Evolutionary conservation across 2,797 vertebrate genomes (phyloP), one percentile per base, ranked within the genome.

Genomic region (Myiothlypis chrysogaster): DNA sequence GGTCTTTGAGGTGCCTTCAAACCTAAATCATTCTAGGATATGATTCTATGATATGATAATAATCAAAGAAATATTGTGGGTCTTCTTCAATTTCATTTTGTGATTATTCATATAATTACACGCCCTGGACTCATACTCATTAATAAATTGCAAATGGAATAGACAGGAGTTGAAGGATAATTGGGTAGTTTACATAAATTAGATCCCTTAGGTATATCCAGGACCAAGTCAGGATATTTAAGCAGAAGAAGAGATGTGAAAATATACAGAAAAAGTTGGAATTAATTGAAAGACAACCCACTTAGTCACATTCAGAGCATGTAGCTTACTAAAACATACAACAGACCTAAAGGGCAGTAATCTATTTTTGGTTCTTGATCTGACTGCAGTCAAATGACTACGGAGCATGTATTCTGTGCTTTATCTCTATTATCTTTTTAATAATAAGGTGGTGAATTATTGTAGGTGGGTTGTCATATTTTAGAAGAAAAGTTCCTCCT

Each of bases 391-490:
- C 66, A 91, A 95, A 90, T 32, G 20, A 93, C 83, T 91, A 35
- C 32, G 63, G 44, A 87, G 76, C 20, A 0, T 84, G 65, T 78
- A 88, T 94, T 80, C 57, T 59, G 25, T 44, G 35, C 2, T 1
- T 90, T 95, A 87, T 73, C 73, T 93, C 83, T 88, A 90, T 95
- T 96, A 94, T 96, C 82, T 79, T 89, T 86, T 92, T 94, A 95
- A 95, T 94, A 95, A 95, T 87, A 95, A 92, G 93, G 87, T 87
- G 60, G 66, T 92, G 89, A 95, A 91, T 93, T 87, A 92, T 91
- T 95, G 93, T 97, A 95, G 92, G 96, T 94, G 92, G 94, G n/a
- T 71, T 95, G 91, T 93, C 87, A 57, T 73, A 86, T 88, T 92
- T 91, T 57, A 82, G 77, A 93, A 91, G 59, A 95, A 95, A 91